Percentiles rank a stretch among this genome's conserved stretches.
phyloP scores from a whole-genome alignment of 2,888 invertebrate species.

The Idaea dimidiata region DNA sequence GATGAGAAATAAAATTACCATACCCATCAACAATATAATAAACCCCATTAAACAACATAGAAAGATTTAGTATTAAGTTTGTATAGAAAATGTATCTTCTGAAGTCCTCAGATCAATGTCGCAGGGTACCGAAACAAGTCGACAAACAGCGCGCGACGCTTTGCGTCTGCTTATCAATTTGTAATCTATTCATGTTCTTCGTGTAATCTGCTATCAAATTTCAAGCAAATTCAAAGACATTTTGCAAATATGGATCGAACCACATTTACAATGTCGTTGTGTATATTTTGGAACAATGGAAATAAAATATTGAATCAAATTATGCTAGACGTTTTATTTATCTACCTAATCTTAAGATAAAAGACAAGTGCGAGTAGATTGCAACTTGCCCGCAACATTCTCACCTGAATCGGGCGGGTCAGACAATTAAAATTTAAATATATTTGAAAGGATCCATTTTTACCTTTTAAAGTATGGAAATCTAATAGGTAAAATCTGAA shows the following conservation, averaged over 20 bases:
- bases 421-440: too few species aligned
- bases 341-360: constrained; percentile 1
- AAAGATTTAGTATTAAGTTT: constrained; percentile 23
- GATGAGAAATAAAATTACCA: too few species aligned
- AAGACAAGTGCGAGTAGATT: too few species aligned
- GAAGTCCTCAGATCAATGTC: not conserved
- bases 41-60: too few species aligned
- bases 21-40: too few species aligned
- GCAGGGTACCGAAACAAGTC: not conserved
- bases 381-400: too few species aligned
- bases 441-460: too few species aligned
- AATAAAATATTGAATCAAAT: constrained; percentile 78
- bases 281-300: constrained; percentile 80
- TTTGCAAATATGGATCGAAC: constrained; percentile 64
- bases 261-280: constrained; percentile 75
- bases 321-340: constrained; percentile 38
- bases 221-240: constrained; percentile 72
- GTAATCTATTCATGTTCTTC: constrained; percentile 72
- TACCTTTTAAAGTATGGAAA: too few species aligned
- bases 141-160: constrained; percentile 30
- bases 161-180: constrained; percentile 53
- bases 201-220: constrained; percentile 73
- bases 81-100: not conserved
- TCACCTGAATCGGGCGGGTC: too few species aligned
- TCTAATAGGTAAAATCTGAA: too few species aligned